Evolutionary conservation across 2,113 vertebrate species (phyloP), one percentile per base, ranked within the genome.

Genomic region (Columba janthina): DNA sequence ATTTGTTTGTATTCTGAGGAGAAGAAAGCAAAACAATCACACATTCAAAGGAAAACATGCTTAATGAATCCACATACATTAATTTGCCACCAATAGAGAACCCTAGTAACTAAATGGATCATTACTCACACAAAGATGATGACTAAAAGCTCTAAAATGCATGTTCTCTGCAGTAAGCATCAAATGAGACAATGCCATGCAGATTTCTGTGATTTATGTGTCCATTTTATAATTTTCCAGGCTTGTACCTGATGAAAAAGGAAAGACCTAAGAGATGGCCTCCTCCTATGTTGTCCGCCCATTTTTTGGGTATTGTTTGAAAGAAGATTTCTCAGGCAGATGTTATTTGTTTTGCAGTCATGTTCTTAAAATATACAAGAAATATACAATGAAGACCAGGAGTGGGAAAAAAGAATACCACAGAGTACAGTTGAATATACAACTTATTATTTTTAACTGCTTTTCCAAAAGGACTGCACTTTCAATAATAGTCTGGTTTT

Each of bases 401-500:
- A 77, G 25, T 83, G 40, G 24, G 24, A 32, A 58, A 48, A 61
- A 40, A 22, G 54, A 60, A 85, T 4, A 31, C 31, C 80, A 25
- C 38, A 56, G 57, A 57, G 50, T 28, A 28, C 20, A 31, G 32
- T 82, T 90, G 62, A 95, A 79, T 60, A 62, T 70, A 25, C 31
- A 76, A 50, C 50, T 64, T 82, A 77, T 56, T 91, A n/a, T 95
- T 95, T 91, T 85, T 42, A 93, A 85, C 71, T 66, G 31, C 38
- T 90, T 93, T 96, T 79, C 61, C 67, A 26, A 76, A 80, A 91
- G 40, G 46, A 50, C 38, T 58, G 21, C 64, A 26, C 50, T 91
- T 91, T 93, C 90, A 88, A 74, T 95, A 73, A 88, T 54, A 64
- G 26, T 16, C 75, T 83, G 56, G 46, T 88, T 94, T 93, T 54